Base-by-base conservation (phyloP, 2,888 invertebrate species). In the Ceraclea dissimilis region DNA sequence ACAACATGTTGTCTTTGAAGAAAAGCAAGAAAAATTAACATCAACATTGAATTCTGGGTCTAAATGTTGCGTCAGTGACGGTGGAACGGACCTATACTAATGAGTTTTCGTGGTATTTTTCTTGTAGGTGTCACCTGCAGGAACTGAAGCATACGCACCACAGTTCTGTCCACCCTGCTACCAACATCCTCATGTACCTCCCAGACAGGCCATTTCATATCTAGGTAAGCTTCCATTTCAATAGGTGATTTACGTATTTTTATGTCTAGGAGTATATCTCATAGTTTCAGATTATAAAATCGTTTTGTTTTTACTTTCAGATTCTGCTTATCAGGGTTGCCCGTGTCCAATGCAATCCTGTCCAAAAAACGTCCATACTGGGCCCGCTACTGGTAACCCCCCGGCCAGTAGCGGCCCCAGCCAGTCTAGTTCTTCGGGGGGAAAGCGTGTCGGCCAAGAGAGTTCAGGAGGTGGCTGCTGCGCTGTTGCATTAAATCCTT, bases 281-380 rank as follows among this genome's bases (percentile, higher is more conserved):
- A 6, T 26, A 10, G 4, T 26, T 26, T 26, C 26, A 6, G 4
- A 26, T 26, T 26, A 6, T 26, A 26, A 26, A 26, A 26, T 6
- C 10, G 26, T n/a, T 19, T 10, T 46, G 19, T 46, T 46, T 44
- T 46, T 46, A 46, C 18, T 46, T 39, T 51, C 67, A 78, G 76
- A 76, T 71, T 72, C 71, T 69, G 78, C 84, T 71, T 79, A 84
- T 71, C 82, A 57, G 68, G 72, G 75, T 65, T 91, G 92, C 76
- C 89, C 91, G 68, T 92, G 91, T 82, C 90, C 91, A 79, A 84
- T 90, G 82, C 90, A 90, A 80, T 85, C 90, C 84, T 92, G 90
- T 92, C 90, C 92, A 92, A 92, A 92, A 93, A 93, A 93, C 92
- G 92, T 88, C 86, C 90, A 85, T 90, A 90, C 91, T 92, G 92